Percentiles rank a stretch among this genome's conserved stretches.
phyloP scores from a whole-genome alignment of 2,797 vertebrate genomes.

The Amazona finschi region DNA sequence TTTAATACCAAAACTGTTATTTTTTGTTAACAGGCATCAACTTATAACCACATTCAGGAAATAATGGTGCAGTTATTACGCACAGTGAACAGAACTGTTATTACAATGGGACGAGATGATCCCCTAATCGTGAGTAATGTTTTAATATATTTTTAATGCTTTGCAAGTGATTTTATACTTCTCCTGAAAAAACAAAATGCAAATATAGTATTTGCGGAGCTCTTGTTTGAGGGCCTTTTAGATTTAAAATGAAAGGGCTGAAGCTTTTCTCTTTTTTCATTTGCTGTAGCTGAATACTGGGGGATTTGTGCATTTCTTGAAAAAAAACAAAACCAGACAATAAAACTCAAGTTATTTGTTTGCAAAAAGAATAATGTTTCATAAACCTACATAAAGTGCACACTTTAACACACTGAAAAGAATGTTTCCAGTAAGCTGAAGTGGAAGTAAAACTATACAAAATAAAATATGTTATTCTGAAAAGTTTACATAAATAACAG shows the following conservation, averaged over 20 bases:
- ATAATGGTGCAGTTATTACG: slow-evolving; percentile 89
- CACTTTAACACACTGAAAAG: background rate
- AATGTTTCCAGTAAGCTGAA: background rate
- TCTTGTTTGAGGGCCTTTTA: background rate
- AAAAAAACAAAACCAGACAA: background rate
- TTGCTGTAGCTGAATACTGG: background rate
- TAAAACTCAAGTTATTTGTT: background rate
- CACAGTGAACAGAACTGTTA: slow-evolving; percentile 90
- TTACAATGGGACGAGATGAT: slow-evolving; percentile 91
- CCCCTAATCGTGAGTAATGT: slow-evolving; percentile 88
- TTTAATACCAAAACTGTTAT: background rate
- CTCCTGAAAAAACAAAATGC: background rate
- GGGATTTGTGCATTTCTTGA: background rate
- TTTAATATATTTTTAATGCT: background rate
- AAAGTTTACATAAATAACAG: background rate
- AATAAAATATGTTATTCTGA: background rate
- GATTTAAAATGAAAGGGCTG: background rate
- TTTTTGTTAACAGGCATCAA: slow-evolving; percentile 79
- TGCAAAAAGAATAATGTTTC: background rate
- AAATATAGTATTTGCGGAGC: background rate
- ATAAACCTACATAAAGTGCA: background rate
- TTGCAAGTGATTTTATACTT: background rate
- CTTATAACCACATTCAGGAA: slow-evolving; percentile 89
- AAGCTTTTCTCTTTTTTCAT: background rate
- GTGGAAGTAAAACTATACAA: background rate